These are phyloP conservation scores for Drosophila trichaetosa DNA, from an alignment of 2,888 invertebrate species.

Conservation along the genomic window DNA sequence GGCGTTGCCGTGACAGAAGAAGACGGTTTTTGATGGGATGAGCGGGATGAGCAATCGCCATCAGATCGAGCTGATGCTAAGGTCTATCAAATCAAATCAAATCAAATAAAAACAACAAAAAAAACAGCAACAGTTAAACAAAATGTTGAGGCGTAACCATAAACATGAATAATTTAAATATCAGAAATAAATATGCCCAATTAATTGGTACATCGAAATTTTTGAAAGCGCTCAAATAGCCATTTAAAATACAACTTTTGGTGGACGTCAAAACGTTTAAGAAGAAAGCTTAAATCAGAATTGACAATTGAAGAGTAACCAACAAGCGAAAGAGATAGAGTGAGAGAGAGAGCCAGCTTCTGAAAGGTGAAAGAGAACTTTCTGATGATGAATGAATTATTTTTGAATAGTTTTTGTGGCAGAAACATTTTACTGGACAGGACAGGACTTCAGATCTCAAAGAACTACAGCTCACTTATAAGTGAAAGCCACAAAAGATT, in stretches of 20 bases:
- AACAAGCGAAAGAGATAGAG: background rate
- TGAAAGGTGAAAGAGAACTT: too few relatives aligned
- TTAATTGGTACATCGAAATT: slow-evolving; percentile 12
- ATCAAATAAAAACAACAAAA: background rate
- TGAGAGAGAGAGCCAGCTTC: background rate
- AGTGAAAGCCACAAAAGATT: too few relatives aligned
- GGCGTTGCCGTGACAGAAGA: slow-evolving; percentile 40
- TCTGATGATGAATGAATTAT: background rate
- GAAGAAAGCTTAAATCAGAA: background rate
- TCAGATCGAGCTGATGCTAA: slow-evolving; percentile 4
- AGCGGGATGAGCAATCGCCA: slow-evolving; percentile 32
- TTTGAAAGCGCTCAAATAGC: background rate
- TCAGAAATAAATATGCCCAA: slow-evolving; percentile 19
- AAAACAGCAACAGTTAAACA: slow-evolving; percentile 3
- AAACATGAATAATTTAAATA: slow-evolving; percentile 27
- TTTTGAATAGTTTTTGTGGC: background rate
- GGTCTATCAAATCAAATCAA: slow-evolving; percentile 17
- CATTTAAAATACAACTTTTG: slow-evolving; percentile 6
- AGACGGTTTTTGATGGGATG: slow-evolving; percentile 20
- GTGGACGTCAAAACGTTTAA: background rate
- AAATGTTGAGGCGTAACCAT: slow-evolving; percentile 11
- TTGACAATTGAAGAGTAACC: background rate
- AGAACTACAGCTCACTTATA: too few relatives aligned
- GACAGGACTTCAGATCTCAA: background rate
- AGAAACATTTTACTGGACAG: too few relatives aligned